Conservation (phyloP, 1,140 invertebrate species). For the Anadara kagoshimensis region DNA sequence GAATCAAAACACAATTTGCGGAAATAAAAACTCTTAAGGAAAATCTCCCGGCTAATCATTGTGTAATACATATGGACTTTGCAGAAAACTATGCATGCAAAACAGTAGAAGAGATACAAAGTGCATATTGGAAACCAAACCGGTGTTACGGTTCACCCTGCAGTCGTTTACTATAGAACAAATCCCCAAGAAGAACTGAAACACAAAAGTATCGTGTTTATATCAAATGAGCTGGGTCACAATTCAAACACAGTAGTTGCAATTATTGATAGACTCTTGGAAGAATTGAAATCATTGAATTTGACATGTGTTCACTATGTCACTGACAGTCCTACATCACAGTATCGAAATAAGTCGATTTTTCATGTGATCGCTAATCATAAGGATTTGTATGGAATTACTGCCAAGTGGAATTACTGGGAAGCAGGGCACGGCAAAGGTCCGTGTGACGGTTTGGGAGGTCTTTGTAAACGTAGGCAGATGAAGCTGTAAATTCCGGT, state of each 20-base stretch:
- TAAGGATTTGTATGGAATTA: too few relatives aligned
- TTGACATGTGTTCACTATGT: too few relatives aligned
- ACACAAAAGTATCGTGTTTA: slow-evolving; percentile 35
- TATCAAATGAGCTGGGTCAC: slow-evolving; percentile 20
- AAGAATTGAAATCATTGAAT: neutral
- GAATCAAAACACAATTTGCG: neutral
- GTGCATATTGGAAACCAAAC: slow-evolving; percentile 43
- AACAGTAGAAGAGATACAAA: slow-evolving; percentile 27
- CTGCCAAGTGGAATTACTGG: too few relatives aligned
- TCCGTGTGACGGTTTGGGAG: too few relatives aligned
- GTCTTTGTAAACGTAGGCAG: too few relatives aligned
- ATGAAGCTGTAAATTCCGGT: too few relatives aligned
- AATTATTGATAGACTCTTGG: neutral
- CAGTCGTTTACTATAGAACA: slow-evolving; percentile 12
- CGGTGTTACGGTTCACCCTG: slow-evolving; percentile 36
- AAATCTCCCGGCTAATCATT: slow-evolving; percentile 3
- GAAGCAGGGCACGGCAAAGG: too few relatives aligned
- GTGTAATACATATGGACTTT: slow-evolving; percentile 40
- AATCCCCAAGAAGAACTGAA: neutral
- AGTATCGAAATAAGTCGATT: too few relatives aligned
- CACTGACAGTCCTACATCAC: too few relatives aligned
- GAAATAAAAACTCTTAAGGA: slow-evolving; percentile 1
- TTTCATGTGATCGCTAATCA: too few relatives aligned
- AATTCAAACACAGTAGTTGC: slow-evolving; percentile 14
- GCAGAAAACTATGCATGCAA: slow-evolving; percentile 40